Evolutionary conservation across 2,888 invertebrate genomes (phyloP).

Genomic region (Clunio marinus): DNA sequence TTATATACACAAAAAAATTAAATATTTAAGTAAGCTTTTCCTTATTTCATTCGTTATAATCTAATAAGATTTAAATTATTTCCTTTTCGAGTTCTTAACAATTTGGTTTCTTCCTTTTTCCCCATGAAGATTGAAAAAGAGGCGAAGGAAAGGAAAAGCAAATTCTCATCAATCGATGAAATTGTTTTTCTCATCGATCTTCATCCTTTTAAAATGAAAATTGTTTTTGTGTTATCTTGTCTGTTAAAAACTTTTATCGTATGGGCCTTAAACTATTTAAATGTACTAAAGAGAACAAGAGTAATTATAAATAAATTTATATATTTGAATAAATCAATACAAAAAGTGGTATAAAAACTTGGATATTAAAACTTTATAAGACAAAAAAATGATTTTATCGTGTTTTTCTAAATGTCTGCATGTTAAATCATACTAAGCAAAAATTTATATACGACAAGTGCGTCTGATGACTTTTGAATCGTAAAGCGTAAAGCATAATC

Average conservation of each 20-base stretch:
- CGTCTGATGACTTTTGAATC: constrained; percentile 7
- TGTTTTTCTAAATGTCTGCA: constrained; percentile 38
- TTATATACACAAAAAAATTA: constrained; percentile 36
- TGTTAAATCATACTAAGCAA: constrained; percentile 33
- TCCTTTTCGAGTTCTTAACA: constrained; percentile 5
- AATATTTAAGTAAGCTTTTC: constrained; percentile 26
- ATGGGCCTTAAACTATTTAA: constrained; percentile 40
- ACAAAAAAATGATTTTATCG: constrained; percentile 34
- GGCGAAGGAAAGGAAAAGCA: neutral
- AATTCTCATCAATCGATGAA: no score
- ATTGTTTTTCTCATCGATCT: no score
- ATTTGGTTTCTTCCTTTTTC: constrained; percentile 7
- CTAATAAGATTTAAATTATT: neutral
- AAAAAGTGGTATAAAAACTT: constrained; percentile 15
- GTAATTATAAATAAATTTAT: constrained; percentile 32
- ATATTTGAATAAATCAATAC: constrained; percentile 35
- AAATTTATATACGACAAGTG: constrained; percentile 27
- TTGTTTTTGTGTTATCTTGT: constrained; percentile 24
- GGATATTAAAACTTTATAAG: constrained; percentile 20
- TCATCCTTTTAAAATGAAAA: no score
- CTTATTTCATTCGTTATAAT: constrained; percentile 8
- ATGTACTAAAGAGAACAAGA: constrained; percentile 36
- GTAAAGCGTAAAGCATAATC: no score
- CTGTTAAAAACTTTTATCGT: constrained; percentile 38
- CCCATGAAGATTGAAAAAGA: neutral